Conservation (phyloP, 2,888 invertebrate genomes). For the Parnassius smintheus region DNA sequence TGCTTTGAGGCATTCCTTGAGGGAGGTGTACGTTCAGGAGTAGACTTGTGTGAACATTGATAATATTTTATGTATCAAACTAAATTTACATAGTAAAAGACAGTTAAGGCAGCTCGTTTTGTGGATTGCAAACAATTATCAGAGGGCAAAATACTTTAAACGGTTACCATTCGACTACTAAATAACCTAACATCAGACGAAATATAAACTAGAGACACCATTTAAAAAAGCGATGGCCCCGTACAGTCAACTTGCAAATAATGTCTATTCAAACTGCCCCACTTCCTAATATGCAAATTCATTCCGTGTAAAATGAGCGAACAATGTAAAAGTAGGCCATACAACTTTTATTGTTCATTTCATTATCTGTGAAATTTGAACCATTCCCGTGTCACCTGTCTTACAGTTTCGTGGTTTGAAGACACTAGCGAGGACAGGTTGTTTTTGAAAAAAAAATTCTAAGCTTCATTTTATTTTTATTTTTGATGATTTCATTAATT, state of each 20-base stretch:
- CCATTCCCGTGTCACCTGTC: constrained; percentile 32
- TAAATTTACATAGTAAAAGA: no score
- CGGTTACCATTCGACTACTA: no score
- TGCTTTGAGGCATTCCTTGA: no score
- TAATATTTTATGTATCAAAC: no score
- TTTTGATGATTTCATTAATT: no score
- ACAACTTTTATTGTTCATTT: constrained; percentile 53
- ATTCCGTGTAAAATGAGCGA: constrained; percentile 62
- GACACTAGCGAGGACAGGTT: constrained; percentile 28
- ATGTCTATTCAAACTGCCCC: constrained; percentile 61
- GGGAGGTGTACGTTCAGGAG: no score
- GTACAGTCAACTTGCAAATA: constrained; percentile 43
- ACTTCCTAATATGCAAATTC: constrained; percentile 76
- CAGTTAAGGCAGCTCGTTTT: no score
- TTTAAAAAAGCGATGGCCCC: constrained; percentile 42
- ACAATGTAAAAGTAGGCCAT: constrained; percentile 63
- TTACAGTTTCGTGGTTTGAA: constrained; percentile 36
- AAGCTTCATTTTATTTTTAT: no score
- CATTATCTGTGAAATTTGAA: constrained; percentile 40
- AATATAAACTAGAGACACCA: constrained; percentile 29
- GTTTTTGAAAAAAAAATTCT: constrained; percentile 7
- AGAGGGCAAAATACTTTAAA: no score
- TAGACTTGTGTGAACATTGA: no score
- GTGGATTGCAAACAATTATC: no score
- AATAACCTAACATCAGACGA: not conserved